phyloP scores from a whole-genome alignment of 2,113 vertebrate species.

The Orycteropus afer region DNA sequence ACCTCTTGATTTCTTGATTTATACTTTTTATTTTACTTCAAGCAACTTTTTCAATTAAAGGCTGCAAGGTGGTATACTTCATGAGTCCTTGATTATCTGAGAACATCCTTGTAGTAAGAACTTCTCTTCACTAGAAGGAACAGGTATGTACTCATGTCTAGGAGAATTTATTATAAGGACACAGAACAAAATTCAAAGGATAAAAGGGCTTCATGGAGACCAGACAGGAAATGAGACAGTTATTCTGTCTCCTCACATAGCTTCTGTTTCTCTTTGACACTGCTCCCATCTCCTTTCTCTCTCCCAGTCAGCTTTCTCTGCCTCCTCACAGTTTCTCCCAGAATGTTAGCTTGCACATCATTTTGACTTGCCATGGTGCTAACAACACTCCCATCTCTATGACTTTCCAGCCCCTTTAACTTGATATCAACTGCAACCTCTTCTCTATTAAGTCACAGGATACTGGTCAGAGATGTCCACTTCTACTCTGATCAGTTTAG shows the following conservation, averaged over 20 bases:
- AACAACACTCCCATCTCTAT: neutral
- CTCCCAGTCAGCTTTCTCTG: neutral
- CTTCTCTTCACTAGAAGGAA: neutral
- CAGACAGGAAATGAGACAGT: neutral
- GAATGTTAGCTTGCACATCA: accelerated
- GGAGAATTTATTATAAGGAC: neutral
- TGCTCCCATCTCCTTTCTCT: neutral
- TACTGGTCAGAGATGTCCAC: too few species aligned
- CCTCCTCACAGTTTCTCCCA: neutral
- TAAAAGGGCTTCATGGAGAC: neutral
- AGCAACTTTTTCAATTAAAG: slow-evolving; percentile 25
- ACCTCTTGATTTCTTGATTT: neutral
- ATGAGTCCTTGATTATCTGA: neutral
- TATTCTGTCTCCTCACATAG: accelerated
- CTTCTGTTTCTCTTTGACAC: neutral
- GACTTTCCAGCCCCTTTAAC: neutral
- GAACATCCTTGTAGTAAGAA: neutral
- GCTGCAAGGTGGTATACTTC: neutral
- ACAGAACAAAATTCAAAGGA: neutral
- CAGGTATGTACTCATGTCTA: neutral
- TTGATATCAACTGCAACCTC: neutral
- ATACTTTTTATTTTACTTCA: neutral
- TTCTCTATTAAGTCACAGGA: neutral
- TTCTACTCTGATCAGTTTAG: neutral
- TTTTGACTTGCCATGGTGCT: too few species aligned